Conservation (phyloP, 2,113 vertebrate species). For the Cinclus mexicanus region DNA sequence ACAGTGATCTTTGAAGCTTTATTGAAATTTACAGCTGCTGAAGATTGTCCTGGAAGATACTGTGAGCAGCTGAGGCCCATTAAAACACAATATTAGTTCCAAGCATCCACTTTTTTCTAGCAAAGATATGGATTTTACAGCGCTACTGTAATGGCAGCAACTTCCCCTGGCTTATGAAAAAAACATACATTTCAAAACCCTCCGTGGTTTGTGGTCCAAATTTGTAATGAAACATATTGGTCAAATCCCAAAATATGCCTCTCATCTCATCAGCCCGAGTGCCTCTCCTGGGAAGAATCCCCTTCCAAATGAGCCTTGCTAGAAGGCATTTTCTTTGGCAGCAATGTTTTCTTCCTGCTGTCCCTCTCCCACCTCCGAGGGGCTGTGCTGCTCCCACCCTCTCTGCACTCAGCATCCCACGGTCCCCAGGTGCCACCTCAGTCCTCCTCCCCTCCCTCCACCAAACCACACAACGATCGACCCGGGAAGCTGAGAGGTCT, state of each 20-base stretch:
- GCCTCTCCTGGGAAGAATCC: not conserved
- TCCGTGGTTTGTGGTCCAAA: not conserved
- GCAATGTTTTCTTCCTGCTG: not conserved
- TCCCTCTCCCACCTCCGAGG: not conserved
- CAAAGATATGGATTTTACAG: not conserved
- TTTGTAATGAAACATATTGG: conserved; percentile 26
- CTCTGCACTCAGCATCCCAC: fast-evolving
- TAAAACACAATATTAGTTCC: conserved; percentile 1
- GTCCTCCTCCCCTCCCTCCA: not conserved
- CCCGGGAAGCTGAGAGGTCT: not conserved
- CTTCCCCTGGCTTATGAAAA: not conserved
- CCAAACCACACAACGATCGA: not conserved
- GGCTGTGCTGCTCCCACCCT: not conserved
- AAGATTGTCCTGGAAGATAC: conserved; percentile 18
- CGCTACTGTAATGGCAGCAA: not conserved
- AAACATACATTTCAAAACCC: not conserved
- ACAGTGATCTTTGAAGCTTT: conserved; percentile 7
- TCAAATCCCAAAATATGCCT: conserved; percentile 4
- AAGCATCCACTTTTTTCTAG: not conserved
- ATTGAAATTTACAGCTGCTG: conserved; percentile 31
- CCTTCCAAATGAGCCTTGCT: not conserved
- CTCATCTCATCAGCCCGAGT: not conserved
- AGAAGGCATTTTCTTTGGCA: not conserved
- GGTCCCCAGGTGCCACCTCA: not conserved
- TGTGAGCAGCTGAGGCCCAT: conserved; percentile 3